Percentiles rank a stretch among this genome's conserved stretches.
Evolutionary conservation across 1,140 invertebrate genomes (phyloP).

Genomic region (Hyles euphorbiae): DNA sequence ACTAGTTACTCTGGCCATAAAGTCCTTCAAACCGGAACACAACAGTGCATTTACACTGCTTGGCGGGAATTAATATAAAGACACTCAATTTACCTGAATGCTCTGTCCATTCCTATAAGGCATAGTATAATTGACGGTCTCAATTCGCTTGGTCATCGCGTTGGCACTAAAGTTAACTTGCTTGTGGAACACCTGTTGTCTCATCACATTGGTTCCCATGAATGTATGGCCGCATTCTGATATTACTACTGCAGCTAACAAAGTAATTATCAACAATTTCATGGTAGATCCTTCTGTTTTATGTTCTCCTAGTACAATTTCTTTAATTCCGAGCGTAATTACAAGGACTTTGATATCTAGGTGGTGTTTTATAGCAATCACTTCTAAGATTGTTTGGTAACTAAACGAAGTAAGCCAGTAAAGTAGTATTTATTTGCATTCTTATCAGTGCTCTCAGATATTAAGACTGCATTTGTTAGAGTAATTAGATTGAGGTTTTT

Average conservation of each 20-base stretch:
- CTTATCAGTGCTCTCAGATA: background rate
- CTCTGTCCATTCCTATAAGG: conserved; percentile 10
- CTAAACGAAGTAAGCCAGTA: background rate
- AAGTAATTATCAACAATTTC: background rate
- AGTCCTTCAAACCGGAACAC: no score
- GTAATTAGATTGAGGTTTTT: no score
- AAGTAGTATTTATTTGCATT: background rate
- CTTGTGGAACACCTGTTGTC: conserved; percentile 22
- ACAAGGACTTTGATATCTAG: no score
- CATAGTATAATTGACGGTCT: conserved; percentile 21
- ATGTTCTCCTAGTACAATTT: no score
- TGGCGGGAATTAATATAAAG: no score
- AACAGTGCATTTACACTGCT: no score
- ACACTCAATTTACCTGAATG: conserved; percentile 19
- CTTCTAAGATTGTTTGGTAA: no score
- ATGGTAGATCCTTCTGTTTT: background rate
- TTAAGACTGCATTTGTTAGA: no score
- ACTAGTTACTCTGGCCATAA: no score
- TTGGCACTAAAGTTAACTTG: conserved; percentile 20
- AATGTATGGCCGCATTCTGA: conserved; percentile 30
- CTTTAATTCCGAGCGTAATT: no score
- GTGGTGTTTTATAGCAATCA: no score
- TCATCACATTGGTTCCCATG: conserved; percentile 26
- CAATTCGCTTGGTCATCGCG: conserved; percentile 26
- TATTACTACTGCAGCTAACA: conserved; percentile 17